phyloP scores from a whole-genome alignment of 1,140 invertebrate species.

The Ceratina japonica region DNA sequence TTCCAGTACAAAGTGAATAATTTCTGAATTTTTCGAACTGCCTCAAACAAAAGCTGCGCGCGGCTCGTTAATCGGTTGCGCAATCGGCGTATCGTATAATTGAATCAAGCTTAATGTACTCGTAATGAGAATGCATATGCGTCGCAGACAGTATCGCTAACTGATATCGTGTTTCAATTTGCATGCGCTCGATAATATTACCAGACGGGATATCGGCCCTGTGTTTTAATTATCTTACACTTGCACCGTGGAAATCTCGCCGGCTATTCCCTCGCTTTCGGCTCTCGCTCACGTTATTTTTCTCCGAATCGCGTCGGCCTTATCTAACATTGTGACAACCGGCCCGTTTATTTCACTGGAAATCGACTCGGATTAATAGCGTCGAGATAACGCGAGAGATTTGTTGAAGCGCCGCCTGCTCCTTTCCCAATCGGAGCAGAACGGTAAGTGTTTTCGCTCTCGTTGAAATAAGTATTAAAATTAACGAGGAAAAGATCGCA shows the following conservation, averaged over 20 bases:
- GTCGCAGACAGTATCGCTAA: slow-evolving; percentile 36
- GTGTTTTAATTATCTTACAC: slow-evolving; percentile 33
- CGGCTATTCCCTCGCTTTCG: neutral
- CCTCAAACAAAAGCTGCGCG: neutral
- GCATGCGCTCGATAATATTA: slow-evolving; percentile 48
- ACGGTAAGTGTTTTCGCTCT: neutral
- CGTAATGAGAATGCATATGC: slow-evolving; percentile 46
- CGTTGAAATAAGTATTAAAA: neutral
- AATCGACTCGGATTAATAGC: slow-evolving; percentile 15
- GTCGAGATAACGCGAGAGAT: neutral
- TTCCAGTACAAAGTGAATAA: too few species aligned
- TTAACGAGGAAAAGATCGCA: too few species aligned
- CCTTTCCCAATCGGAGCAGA: neutral
- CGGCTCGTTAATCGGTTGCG: slow-evolving; percentile 4
- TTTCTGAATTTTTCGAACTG: neutral
- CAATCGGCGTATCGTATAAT: slow-evolving; percentile 46
- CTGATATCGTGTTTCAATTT: slow-evolving; percentile 50
- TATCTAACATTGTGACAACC: neutral
- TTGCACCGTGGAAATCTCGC: neutral
- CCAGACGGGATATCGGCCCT: slow-evolving; percentile 8
- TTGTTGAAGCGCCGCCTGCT: neutral
- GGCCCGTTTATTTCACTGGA: neutral
- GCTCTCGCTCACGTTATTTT: too few species aligned
- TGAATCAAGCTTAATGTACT: slow-evolving; percentile 41
- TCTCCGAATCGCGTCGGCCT: too few species aligned